Evolutionary conservation across 2,888 invertebrate species (phyloP).

Genomic region (Troglohyphantes excavatus): DNA sequence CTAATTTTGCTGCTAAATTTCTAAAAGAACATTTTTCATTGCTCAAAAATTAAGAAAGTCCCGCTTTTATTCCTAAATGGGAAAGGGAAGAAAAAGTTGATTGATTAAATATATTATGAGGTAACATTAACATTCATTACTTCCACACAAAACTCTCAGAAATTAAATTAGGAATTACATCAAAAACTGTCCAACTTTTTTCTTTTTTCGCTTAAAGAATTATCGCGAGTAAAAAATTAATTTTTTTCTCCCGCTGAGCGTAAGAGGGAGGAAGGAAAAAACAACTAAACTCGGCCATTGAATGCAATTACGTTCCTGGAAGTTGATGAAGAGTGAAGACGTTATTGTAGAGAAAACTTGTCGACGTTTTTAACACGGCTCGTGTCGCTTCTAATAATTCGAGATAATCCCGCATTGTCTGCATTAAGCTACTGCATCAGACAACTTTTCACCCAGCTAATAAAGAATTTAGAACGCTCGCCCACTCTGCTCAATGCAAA

Average conservation of each 20-base stretch:
- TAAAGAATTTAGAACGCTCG: constrained; percentile 75
- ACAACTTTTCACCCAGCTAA: constrained; percentile 78
- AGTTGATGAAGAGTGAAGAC: constrained; percentile 72
- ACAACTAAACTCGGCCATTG: constrained; percentile 68
- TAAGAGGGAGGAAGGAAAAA: constrained; percentile 45
- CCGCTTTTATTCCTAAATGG: constrained; percentile 22
- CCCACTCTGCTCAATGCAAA: not conserved
- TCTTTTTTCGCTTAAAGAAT: constrained; percentile 55
- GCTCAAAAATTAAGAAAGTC: constrained; percentile 61
- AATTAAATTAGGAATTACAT: constrained; percentile 78
- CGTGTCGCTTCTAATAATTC: constrained; percentile 75
- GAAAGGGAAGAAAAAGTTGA: constrained; percentile 55
- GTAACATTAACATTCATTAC: constrained; percentile 78
- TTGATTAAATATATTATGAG: constrained; percentile 78
- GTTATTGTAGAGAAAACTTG: constrained; percentile 62
- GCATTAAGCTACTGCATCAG: constrained; percentile 71
- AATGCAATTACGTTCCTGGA: constrained; percentile 71
- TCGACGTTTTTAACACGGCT: constrained; percentile 56
- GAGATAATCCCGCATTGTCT: constrained; percentile 70
- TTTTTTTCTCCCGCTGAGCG: constrained; percentile 29
- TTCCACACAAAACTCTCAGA: constrained; percentile 34
- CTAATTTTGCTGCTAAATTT: constrained; percentile 50
- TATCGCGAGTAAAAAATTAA: constrained; percentile 50
- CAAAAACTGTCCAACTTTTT: constrained; percentile 78
- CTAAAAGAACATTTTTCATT: constrained; percentile 45